phyloP scores from a whole-genome alignment of 2,797 vertebrate species.

The Pagetopsis macropterus region DNA sequence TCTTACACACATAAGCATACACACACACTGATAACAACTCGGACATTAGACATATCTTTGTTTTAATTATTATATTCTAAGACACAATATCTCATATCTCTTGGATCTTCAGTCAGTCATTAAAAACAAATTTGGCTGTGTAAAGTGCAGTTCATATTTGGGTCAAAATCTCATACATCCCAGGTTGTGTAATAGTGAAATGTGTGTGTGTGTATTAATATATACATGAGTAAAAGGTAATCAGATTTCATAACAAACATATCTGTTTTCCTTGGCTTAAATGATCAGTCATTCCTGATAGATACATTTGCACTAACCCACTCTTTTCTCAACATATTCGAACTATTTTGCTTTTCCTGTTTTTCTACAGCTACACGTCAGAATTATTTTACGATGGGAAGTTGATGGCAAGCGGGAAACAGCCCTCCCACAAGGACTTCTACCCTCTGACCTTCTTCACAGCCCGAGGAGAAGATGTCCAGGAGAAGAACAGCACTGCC shows the following conservation, averaged over 20 bases:
- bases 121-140: not conserved
- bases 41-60: not conserved
- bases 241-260: not conserved
- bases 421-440: constrained; percentile 98
- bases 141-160: not conserved
- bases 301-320: not conserved
- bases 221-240: not conserved
- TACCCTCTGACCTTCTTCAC: constrained; percentile 99
- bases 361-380: constrained; percentile 92
- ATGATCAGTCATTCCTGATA: not conserved
- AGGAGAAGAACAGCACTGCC: constrained; percentile 99
- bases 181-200: not conserved
- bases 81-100: not conserved
- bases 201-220: not conserved
- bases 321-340: not conserved
- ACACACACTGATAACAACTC: not conserved
- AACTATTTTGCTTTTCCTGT: not conserved
- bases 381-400: constrained; percentile 99
- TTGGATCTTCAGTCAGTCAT: not conserved
- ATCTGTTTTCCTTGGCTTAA: not conserved
- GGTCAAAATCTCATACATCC: not conserved
- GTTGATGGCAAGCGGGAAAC: constrained; percentile 98
- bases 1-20: not conserved
- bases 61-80: not conserved
- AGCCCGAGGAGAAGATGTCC: constrained; percentile 97